Conservation (phyloP, 2,888 invertebrate genomes). For the Chirona hameri region DNA sequence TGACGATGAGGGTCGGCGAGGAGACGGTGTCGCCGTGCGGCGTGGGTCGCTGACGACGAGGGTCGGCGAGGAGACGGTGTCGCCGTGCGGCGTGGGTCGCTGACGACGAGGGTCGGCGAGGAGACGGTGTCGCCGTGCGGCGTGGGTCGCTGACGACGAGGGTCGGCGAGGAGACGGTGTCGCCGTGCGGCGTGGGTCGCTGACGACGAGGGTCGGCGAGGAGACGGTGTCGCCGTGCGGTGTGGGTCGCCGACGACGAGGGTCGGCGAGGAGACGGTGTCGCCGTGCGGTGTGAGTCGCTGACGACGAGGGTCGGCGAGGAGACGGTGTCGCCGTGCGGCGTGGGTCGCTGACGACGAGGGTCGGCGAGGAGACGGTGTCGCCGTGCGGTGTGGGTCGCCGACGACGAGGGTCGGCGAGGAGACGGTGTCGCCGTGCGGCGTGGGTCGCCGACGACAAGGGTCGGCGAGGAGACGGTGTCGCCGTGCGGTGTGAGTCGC, state of each 20-base stretch:
- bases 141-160: no score
- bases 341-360: no score
- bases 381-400: background rate
- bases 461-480: no score
- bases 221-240: background rate
- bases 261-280: background rate
- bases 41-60: no score
- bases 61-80: background rate
- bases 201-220: background rate
- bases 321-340: background rate
- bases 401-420: no score
- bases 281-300: no score
- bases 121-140: background rate
- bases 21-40: background rate
- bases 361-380: background rate
- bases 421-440: background rate
- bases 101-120: background rate
- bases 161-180: background rate
- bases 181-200: no score
- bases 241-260: no score
- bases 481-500: background rate
- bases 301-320: background rate
- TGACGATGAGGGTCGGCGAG: background rate
- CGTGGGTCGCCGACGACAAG: no score
- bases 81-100: no score